Percentiles rank a stretch among this genome's conserved stretches.
phyloP scores from a whole-genome alignment of 2,888 invertebrate species.

The Malthinus flaveolus region DNA sequence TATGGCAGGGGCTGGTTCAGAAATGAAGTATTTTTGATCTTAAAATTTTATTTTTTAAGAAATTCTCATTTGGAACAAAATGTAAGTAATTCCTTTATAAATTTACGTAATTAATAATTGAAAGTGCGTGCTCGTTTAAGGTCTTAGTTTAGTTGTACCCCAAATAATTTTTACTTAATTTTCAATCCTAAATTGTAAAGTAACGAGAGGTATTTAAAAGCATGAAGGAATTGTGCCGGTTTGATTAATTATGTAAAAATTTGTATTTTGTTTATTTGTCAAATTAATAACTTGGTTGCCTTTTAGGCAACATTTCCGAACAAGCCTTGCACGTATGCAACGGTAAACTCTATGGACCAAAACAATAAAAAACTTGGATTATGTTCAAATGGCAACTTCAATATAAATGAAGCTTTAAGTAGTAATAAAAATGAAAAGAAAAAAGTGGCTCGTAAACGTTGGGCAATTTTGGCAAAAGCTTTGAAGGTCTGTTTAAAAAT shows the following conservation, averaged over 20 bases:
- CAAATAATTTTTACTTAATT: too few species aligned
- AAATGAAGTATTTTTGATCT: constrained; percentile 4
- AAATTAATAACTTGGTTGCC: constrained; percentile 34
- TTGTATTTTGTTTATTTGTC: neutral
- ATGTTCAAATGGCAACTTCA: constrained; percentile 46
- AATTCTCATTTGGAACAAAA: neutral
- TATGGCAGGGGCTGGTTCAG: neutral
- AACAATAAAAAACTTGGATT: constrained; percentile 47
- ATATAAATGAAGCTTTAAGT: constrained; percentile 48
- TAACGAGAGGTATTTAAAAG: constrained; percentile 34
- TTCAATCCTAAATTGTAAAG: neutral
- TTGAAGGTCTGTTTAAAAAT: constrained; percentile 57
- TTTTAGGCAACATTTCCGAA: constrained; percentile 41
- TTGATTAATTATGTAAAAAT: constrained; percentile 14
- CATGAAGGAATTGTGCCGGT: constrained; percentile 45
- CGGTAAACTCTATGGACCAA: constrained; percentile 53
- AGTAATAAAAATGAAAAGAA: constrained; percentile 51
- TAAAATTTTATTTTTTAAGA: neutral
- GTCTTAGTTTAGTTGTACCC: neutral
- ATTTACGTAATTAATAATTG: neutral
- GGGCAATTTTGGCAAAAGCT: constrained; percentile 71
- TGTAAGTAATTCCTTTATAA: neutral
- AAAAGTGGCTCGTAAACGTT: constrained; percentile 66
- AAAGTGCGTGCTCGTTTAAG: neutral
- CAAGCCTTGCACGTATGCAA: constrained; percentile 32